phyloP scores from a whole-genome alignment of 2,797 vertebrate genomes.

The Cottoperca gobio region DNA sequence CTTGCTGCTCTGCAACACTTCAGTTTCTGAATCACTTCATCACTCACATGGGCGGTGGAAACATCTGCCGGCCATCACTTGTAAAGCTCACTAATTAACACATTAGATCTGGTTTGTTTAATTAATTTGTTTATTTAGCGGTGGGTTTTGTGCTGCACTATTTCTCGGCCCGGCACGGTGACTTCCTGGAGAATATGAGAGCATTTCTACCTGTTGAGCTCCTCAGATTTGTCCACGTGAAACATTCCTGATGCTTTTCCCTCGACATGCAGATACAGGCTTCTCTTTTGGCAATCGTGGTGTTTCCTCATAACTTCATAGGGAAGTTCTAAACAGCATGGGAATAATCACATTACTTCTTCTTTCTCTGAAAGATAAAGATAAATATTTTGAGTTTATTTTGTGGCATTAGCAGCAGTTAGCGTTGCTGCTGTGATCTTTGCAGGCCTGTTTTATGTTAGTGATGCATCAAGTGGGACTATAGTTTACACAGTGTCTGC shows the following conservation, averaged over 20 bases:
- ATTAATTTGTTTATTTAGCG: too few relatives aligned
- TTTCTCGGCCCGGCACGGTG: neutral
- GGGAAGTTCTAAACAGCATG: neutral
- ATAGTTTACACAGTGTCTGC: slow-evolving; percentile 7
- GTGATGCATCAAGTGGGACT: slow-evolving; percentile 11
- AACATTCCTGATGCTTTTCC: neutral
- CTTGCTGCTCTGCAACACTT: neutral
- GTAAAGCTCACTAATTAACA: neutral
- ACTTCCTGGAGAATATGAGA: neutral
- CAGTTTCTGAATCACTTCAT: neutral
- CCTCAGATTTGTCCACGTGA: neutral
- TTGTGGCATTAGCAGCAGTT: neutral
- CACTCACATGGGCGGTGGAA: neutral
- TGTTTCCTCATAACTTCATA: neutral
- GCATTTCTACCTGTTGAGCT: neutral
- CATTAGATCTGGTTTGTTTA: neutral
- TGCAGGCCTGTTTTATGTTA: slow-evolving; percentile 19
- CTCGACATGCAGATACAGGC: neutral
- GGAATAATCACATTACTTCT: neutral
- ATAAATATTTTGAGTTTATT: too few relatives aligned
- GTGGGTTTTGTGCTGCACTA: neutral
- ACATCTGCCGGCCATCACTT: neutral
- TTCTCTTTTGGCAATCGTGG: neutral
- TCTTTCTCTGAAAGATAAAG: too few relatives aligned
- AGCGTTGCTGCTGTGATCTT: slow-evolving; percentile 1